Percentiles rank a stretch among this genome's conserved stretches.
These are phyloP conservation scores for Pelochelys cantorii DNA, from an alignment of 2,797 vertebrate species.

Conservation along the genomic window DNA sequence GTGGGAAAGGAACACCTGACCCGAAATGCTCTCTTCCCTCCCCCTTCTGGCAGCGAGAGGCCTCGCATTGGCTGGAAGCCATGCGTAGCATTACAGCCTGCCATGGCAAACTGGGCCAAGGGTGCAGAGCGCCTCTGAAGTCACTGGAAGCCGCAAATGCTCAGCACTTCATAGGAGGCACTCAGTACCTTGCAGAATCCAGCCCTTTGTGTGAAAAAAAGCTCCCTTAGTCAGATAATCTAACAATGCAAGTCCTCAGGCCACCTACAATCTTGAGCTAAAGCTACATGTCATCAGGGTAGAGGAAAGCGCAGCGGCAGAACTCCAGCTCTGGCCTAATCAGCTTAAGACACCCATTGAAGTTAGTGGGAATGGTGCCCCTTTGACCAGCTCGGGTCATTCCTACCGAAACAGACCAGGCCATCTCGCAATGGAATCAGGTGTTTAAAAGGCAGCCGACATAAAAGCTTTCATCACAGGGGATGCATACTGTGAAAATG, in stretches of 20 bases:
- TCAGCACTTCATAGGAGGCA: background rate
- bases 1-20: background rate
- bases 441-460: background rate
- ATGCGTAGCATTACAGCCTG: rapidly evolving
- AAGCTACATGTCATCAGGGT: background rate
- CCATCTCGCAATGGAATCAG: background rate
- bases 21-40: background rate
- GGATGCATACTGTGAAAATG: background rate
- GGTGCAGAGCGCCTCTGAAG: rapidly evolving
- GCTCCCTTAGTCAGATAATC: background rate
- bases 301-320: no score
- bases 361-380: background rate
- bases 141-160: background rate
- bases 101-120: background rate
- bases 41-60: background rate
- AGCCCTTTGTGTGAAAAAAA: background rate
- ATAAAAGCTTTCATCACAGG: background rate
- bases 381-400: background rate
- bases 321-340: no score
- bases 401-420: background rate
- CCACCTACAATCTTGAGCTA: background rate
- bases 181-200: background rate
- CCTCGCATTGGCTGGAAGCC: background rate
- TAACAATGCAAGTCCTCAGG: background rate
- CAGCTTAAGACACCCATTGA: background rate